Evolutionary conservation across 2,888 invertebrate species (phyloP).

Genomic region (Malachius bipustulatus): DNA sequence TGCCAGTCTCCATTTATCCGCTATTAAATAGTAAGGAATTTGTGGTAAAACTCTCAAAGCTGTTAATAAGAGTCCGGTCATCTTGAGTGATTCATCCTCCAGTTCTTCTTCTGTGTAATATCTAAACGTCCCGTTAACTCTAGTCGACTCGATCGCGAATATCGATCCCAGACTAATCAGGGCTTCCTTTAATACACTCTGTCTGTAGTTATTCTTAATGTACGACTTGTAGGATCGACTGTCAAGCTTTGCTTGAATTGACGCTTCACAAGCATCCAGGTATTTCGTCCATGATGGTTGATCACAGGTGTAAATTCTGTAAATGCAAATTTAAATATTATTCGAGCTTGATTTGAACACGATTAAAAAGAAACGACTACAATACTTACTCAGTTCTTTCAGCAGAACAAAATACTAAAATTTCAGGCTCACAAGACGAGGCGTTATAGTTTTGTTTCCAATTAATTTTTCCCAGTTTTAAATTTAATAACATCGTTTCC

Average conservation of each 20-base stretch:
- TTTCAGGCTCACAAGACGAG: constrained; percentile 34
- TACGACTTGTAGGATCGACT: constrained; percentile 25
- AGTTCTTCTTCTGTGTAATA: constrained; percentile 12
- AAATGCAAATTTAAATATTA: constrained; percentile 10
- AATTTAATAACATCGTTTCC: constrained; percentile 35
- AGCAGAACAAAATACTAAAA: constrained; percentile 42
- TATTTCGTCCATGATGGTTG: constrained; percentile 41
- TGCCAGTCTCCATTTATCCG: constrained; percentile 45
- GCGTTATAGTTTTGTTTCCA: constrained; percentile 35
- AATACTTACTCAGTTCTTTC: constrained; percentile 36
- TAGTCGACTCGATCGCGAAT: constrained; percentile 38
- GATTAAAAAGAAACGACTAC: no score
- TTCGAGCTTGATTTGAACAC: not conserved
- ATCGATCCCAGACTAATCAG: constrained; percentile 42
- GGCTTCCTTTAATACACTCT: constrained; percentile 43
- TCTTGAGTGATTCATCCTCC: constrained; percentile 38
- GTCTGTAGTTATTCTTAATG: constrained; percentile 22
- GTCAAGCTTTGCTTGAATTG: constrained; percentile 35
- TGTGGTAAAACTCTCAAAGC: constrained; percentile 46
- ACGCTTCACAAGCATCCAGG: constrained; percentile 43
- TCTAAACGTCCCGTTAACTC: constrained; percentile 2
- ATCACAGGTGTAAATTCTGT: constrained; percentile 38
- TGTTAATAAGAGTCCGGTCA: constrained; percentile 41
- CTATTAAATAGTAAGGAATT: constrained; percentile 44
- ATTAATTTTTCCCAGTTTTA: constrained; percentile 40